Evolutionary conservation across 2,888 invertebrate species (phyloP), one percentile per base, ranked within the genome.

Genomic region (Nowickia ferox): DNA sequence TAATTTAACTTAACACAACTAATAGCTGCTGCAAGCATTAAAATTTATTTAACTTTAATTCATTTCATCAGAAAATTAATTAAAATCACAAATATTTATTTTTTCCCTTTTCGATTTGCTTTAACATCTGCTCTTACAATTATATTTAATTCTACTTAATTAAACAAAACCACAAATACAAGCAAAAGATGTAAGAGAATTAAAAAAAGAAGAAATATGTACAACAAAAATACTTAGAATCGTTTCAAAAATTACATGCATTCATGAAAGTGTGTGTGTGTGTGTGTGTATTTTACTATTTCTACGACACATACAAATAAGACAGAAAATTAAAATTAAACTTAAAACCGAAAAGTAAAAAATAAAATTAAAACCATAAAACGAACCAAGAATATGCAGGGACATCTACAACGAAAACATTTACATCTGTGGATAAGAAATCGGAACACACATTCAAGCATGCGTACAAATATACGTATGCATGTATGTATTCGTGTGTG

Each of bases 91-190:
- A 71, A 19, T 74, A 68, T 59, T 74, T 65, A 4, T 19, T 19
- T 15, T 59, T 42, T 59, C 9, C n/a, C 13, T 38, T 53, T 51
- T 30, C 2, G 76, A 51, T 57, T 57, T 51, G 19, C n/a, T 63
- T 74, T 71, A 69, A 53, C 85, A 82, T 85, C 85, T 85, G 78
- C 69, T 85, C n/a, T 38, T 59, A 48, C 85, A 85, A 82, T 79
- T 82, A 75, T 15, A 79, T 82, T 85, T 82, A 82, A 75, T 82
- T 82, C 75, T 61, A 75, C 78, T 85, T 78, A 85, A 85, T 82
- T 85, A 82, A 85, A 78, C 78, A 59, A 75, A 71, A 74, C 82
- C 84, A 38, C 82, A 86, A 83, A 53, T 68, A 75, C 83, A 76
- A 80, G 76, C 76, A 76, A 81, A 71, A 77, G 42, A 76, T 79